Evolutionary conservation across 1,140 invertebrate species (phyloP).

Genomic region (Calephelis virginiensis): DNA sequence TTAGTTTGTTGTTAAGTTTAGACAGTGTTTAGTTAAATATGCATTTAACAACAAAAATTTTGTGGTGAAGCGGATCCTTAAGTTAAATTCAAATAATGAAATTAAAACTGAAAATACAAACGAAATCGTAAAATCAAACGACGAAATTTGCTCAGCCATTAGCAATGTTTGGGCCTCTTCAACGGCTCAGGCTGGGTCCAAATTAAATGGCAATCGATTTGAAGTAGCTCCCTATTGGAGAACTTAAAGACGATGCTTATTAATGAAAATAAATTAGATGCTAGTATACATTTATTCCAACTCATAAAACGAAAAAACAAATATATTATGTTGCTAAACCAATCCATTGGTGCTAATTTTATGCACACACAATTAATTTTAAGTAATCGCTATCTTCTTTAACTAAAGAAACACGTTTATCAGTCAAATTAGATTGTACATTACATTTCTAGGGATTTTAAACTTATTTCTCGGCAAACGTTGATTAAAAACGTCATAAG

Average conservation of each 20-base stretch:
- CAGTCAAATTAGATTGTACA: too few species aligned
- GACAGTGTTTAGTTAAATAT: too few species aligned
- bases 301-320: not conserved
- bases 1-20: too few species aligned
- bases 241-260: constrained; percentile 21
- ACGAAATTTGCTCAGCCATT: constrained; percentile 52
- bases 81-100: constrained; percentile 24
- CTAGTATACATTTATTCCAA: not conserved
- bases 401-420: too few species aligned
- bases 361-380: too few species aligned
- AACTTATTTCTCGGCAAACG: too few species aligned
- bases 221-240: constrained; percentile 37
- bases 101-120: constrained; percentile 49
- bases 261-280: constrained; percentile 24
- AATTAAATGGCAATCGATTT: constrained; percentile 65
- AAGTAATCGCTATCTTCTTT: too few species aligned
- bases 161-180: constrained; percentile 44
- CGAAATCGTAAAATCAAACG: constrained; percentile 29
- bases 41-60: too few species aligned
- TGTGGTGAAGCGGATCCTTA: not conserved
- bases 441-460: too few species aligned
- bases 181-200: constrained; percentile 26
- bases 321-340: too few species aligned
- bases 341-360: too few species aligned
- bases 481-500: too few species aligned